Base-by-base conservation (phyloP, 1,140 invertebrate genomes). In the Cotesia glomerata region DNA sequence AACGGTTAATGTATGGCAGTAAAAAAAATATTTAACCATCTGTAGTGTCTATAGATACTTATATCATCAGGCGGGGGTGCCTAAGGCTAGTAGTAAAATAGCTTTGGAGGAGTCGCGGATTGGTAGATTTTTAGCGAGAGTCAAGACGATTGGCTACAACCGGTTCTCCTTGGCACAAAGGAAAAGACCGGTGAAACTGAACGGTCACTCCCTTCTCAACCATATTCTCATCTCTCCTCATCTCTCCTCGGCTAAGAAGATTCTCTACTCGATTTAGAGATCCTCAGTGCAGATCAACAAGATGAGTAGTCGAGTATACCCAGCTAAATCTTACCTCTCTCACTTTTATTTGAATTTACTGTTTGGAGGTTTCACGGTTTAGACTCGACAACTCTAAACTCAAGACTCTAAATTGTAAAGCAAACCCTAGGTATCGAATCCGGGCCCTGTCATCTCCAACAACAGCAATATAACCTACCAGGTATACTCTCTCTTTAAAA, bases 141-240 rank as follows among this genome's bases (percentile, higher is more conserved):
- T 65, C 13, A 16, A 35, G 16, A 34, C 51, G 49, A 71, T 71
- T 65, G 62, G 70, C 16, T 65, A 34, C 5, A 71, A 71, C 70
- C 70, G 70, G 70, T 71, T 71, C 70, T 71, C 62, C 62, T 58
- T 71, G 62, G 62, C 49, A 71, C 62, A 71, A 65, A 45, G 52
- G 62, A 66, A 66, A 49, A 45, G 14, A 64, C 35, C 26, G 52
- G n/a, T 62, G 59, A 34, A 62, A 62, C 39, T 35, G 62, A 62
- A 62, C 39, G 62, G 62, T 64, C 62, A 64, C 62, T 49, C 39
- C 39, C 34, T 64, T 64, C 62, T n/a, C 45, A 45, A 13, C 34
- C 59, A 26, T 18, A 34, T 61, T 61, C 16, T 16, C 36, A 61
- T 39, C 63, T 51, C 70, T 65, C 54, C 59, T 13, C 16, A 26